Percentiles rank a stretch among this genome's conserved stretches.
phyloP scores from a whole-genome alignment of 2,113 vertebrate species.

The Helogale parvula region DNA sequence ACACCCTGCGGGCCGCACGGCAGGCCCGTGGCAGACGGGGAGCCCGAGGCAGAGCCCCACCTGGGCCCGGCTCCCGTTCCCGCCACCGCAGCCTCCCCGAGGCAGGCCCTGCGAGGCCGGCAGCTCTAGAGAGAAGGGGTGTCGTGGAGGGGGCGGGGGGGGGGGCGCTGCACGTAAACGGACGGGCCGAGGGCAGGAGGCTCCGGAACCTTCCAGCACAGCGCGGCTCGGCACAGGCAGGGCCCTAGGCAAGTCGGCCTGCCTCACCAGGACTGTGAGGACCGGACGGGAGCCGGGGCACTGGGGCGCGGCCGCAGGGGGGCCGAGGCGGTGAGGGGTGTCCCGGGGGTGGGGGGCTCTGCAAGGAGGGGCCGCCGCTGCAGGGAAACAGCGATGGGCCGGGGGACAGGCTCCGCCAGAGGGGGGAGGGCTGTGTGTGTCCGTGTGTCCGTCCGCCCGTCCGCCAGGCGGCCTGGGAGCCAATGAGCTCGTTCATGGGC shows the following conservation, averaged over 20 bases:
- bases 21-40: neutral
- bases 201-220: neutral
- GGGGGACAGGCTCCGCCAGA: no score
- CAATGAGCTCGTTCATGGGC: no score
- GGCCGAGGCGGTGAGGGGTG: no score
- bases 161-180: rapidly evolving
- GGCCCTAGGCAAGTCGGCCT: rapidly evolving
- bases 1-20: no score
- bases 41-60: neutral
- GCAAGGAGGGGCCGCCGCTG: no score
- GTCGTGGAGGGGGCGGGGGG: neutral
- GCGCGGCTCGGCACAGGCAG: neutral
- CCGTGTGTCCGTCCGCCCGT: no score
- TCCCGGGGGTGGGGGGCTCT: no score
- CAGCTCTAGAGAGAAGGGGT: neutral
- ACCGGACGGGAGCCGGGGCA: neutral
- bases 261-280: neutral
- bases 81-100: neutral
- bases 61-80: rapidly evolving
- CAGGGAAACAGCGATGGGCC: no score
- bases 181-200: rapidly evolving
- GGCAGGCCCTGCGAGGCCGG: rapidly evolving
- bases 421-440: no score
- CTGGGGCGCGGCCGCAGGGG: neutral
- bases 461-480: no score